phyloP scores from a whole-genome alignment of 2,797 vertebrate genomes.

The Falco berigora region DNA sequence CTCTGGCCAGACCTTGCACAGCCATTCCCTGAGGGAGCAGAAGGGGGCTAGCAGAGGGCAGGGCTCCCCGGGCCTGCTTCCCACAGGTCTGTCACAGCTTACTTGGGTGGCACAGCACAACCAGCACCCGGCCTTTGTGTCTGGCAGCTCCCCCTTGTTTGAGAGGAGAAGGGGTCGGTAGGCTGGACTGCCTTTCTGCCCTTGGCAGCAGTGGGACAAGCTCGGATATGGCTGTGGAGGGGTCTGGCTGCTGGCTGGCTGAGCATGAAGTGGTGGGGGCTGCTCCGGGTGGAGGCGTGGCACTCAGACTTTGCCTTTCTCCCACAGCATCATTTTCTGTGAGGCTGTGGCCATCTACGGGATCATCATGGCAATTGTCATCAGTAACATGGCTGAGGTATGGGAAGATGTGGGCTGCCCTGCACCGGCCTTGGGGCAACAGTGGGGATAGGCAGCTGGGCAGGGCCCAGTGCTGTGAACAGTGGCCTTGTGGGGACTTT shows the following conservation, averaged over 20 bases:
- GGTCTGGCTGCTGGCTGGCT: background rate
- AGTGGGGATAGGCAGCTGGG: background rate
- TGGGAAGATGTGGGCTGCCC: background rate
- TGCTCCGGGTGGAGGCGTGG: background rate
- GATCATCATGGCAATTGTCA: conserved; percentile 99
- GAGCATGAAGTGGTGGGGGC: background rate
- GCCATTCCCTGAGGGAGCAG: background rate
- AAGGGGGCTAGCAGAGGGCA: background rate
- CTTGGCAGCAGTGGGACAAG: background rate
- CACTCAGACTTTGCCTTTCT: background rate
- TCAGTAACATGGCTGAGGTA: conserved; percentile 98
- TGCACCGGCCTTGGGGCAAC: rapidly evolving
- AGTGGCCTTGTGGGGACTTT: background rate
- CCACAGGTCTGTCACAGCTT: background rate
- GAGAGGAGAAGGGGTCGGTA: background rate
- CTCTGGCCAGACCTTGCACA: background rate
- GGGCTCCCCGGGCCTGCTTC: background rate
- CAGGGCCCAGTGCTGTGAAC: background rate
- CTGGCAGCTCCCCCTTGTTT: background rate
- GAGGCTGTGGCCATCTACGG: conserved; percentile 99
- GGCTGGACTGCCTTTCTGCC: background rate
- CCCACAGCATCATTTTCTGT: conserved; percentile 93
- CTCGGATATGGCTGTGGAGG: background rate
- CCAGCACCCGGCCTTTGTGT: background rate
- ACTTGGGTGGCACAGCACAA: background rate